Evolutionary conservation across 2,113 vertebrate genomes (phyloP), one percentile per base, ranked within the genome.

Genomic region (Amia ocellicauda): DNA sequence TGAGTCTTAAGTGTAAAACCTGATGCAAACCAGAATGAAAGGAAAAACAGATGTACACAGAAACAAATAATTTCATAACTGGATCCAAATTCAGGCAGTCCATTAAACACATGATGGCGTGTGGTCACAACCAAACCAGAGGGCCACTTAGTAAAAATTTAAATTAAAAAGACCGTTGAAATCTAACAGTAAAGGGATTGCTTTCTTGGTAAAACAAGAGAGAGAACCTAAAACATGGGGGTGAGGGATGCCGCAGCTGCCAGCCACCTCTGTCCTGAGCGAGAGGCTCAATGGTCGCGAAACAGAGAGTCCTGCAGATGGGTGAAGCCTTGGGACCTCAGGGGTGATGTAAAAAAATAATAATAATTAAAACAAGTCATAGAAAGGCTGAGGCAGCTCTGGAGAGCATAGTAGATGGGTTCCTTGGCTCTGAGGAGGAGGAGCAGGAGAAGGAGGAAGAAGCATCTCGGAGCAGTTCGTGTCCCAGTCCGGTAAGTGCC

Each of bases 111-210:
- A 71, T 36, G 11, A 36, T 11, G 5, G 11, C 11, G 5, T 36
- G 31, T 11, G 74, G 63, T 69, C 7, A 77, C 72, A 63, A 60
- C 65, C 29, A 71, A 75, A 72, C 70, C 73, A 79, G 65, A 75
- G 50, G 59, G 4, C n/a, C 16, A 11, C n/a, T 47, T 4, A 14
- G 75, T 77, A 76, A 79, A 73, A 54, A 78, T 40, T 70, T 78
- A 83, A 78, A 85, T 36, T 88, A 86, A 88, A 89, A 36, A 36
- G 31, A 86, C 83, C 77, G 55, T 53, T 14, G 31, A 19, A 79
- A 59, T 78, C 89, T 89, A 88, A 87, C 89, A 89, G 73, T 86
- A 88, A 83, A 85, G 78, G 82, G 82, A 79, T 75, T 80, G 80
- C 86, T 86, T 85, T 87, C 86, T 88, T 81, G 87, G 81, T 84